A percentile compares a stretch with the other conserved stretches of the same genome.
These are phyloP conservation scores for Spilarctia lutea DNA, from an alignment of 2,888 invertebrate genomes.

Conservation along the genomic window DNA sequence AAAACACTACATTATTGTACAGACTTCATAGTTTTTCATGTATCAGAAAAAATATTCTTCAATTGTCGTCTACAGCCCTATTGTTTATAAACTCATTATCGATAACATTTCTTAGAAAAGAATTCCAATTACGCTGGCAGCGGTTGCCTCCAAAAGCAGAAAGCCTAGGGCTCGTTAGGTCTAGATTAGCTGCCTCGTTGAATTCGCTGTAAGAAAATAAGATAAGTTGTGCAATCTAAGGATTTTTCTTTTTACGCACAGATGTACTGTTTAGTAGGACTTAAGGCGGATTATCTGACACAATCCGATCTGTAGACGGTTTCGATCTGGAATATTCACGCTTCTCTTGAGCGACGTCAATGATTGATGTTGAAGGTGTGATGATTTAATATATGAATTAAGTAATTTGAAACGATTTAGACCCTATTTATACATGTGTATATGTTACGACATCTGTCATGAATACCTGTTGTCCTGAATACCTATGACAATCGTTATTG, in stretches of 20 bases:
- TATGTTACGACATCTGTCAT: too few species aligned
- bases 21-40: neutral
- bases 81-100: neutral
- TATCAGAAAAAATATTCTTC: too few species aligned
- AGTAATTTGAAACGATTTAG: neutral
- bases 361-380: neutral
- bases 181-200: constrained; percentile 11
- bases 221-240: constrained; percentile 9
- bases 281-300: constrained; percentile 12
- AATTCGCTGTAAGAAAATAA: constrained; percentile 8
- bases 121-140: constrained; percentile 1
- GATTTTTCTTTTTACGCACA: constrained; percentile 11
- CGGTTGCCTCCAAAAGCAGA: neutral
- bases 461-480: too few species aligned
- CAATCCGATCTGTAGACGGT: constrained; percentile 9
- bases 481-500: too few species aligned
- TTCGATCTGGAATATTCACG: neutral
- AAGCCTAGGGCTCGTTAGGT: constrained; percentile 9
- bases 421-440: neutral
- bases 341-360: neutral
- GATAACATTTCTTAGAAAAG: constrained; percentile 8
- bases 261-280: constrained; percentile 5
- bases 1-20: neutral
- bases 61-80: too few species aligned
- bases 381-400: neutral